Base-by-base conservation (phyloP, 2,113 vertebrate species). In the Micromys minutus region DNA sequence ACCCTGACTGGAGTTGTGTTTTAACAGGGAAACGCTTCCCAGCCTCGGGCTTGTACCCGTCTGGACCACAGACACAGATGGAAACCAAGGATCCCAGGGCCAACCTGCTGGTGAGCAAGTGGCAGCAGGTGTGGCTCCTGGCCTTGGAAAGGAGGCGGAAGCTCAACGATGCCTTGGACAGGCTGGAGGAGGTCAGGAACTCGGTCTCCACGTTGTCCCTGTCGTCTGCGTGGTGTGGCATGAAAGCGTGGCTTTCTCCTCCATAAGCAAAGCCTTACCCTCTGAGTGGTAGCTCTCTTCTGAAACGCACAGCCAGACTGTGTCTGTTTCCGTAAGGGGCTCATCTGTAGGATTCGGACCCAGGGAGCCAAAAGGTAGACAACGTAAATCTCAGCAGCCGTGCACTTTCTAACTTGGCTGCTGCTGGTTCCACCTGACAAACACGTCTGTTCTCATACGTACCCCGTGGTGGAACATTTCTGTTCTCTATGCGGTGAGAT, bases 111-210 rank as follows among this genome's bases (percentile, higher is more conserved):
- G 99, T 99, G 95, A 99, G 99, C 98, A 99, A 99, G 97, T 99
- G 99, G 99, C 99, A 99, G 97, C 99, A 99, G 86, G 99, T 99
- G 91, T 99, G 99, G 99, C 99, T 99, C 85, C 98, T 99, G n/a
- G 99, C 99, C 0, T 93, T 99, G 98, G 99, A 99, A 97, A 98
- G 99, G 55, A 98, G 99, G 95, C 98, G 99, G 97, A 99, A 99
- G 96, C 99, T 99, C 83, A 99, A 99, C 0, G 99, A 99, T 71
- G 99, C 99, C 92, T 96, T 99, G 98, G 99, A 99, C 98, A 98
- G 99, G 96, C 98, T 99, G 87, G 99, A 99, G 97, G 99, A 99
- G 99, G 99, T 99, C 91, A 98, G 81, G 93, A 88, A 84, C 22
- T 47, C 34, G 0, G 0, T 55, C 52, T 55, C 52, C 52, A 10